Evolutionary conservation across 2,888 invertebrate genomes (phyloP).

Genomic region (Philereme transversata): DNA sequence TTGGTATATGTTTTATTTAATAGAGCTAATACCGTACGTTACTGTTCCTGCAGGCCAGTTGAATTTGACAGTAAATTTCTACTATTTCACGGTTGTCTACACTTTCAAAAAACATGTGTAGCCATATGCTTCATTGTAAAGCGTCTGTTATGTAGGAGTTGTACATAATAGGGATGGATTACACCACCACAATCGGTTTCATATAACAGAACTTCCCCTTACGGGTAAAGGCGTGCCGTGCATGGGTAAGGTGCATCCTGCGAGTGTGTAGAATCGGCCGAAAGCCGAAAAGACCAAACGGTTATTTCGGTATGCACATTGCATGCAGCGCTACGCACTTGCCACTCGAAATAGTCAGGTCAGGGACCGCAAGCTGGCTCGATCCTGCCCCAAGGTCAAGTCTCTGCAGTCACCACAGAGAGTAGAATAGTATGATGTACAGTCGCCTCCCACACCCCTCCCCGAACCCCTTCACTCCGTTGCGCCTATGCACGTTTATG

Average conservation of each 20-base stretch:
- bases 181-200: constrained; percentile 52
- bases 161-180: constrained; percentile 56
- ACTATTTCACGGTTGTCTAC: constrained; percentile 28
- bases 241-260: constrained; percentile 71
- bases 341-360: constrained; percentile 84
- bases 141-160: constrained; percentile 18
- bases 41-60: constrained; percentile 21
- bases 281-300: constrained; percentile 55
- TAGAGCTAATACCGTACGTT: constrained; percentile 27
- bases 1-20: constrained; percentile 28
- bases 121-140: constrained; percentile 18
- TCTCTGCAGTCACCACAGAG: constrained; percentile 60
- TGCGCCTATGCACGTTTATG: constrained; percentile 55
- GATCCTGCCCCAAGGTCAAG: constrained; percentile 84
- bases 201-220: constrained; percentile 61
- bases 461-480: constrained; percentile 30
- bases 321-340: constrained; percentile 80
- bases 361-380: constrained; percentile 81
- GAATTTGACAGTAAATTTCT: constrained; percentile 19
- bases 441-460: constrained; percentile 41
- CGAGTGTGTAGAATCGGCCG: constrained; percentile 43
- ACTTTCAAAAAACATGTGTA: constrained; percentile 15
- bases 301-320: constrained; percentile 84
- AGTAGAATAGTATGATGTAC: constrained; percentile 38
- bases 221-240: constrained; percentile 64